Evolutionary conservation across 2,113 vertebrate genomes (phyloP), one percentile per base, ranked within the genome.

Genomic region (Pleuronectes platessa): DNA sequence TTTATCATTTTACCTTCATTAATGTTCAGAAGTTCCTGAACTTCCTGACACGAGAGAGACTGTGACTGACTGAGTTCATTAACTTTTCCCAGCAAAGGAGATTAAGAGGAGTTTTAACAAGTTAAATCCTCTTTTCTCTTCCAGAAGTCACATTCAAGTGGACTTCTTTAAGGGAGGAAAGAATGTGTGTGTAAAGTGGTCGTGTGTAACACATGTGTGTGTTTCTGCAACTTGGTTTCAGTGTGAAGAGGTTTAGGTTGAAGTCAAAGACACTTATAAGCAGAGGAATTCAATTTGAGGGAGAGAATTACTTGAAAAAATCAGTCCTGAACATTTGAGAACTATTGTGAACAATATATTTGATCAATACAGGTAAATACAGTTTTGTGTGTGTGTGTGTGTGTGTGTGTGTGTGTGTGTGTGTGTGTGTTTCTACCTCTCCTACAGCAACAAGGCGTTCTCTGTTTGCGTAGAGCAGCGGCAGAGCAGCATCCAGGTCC

Each of bases 401-500:
- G 27, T 31, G 27, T 31, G 27, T 5, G n/a, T 21, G 53, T 42
- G 68, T 61, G 31, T 23, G 69, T 61, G 56, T 49, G 54, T 27
- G 56, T 31, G 54, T 42, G 55, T 67, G 77, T 47, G 63, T 42
- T 49, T 18, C 1, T 85, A 90, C 82, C 88, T 92, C 75, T 71
- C 88, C 90, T 20, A 81, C 23, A 42, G 88, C 81, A 11, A 92
- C 81, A 9, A 93, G 82, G 0, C 87, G 63, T 59, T 83, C 86
- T 83, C 73, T 82, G 79, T 90, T 74, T 65, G 87, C 83, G 64
- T 93, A 71, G 24, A 94, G 90, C 8, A 79, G 76, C 0, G 9
- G 74, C 40, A 93, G 59, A 8, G 84, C 84, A 55, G 82, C 47
- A 20, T 94, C 88, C 86, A 94, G 9, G 2, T 88, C 90, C 93